Conservation (phyloP, 30 jellyfish, hydroid and myxozoan genomes). For the Chrysaora quinquecirrha region DNA sequence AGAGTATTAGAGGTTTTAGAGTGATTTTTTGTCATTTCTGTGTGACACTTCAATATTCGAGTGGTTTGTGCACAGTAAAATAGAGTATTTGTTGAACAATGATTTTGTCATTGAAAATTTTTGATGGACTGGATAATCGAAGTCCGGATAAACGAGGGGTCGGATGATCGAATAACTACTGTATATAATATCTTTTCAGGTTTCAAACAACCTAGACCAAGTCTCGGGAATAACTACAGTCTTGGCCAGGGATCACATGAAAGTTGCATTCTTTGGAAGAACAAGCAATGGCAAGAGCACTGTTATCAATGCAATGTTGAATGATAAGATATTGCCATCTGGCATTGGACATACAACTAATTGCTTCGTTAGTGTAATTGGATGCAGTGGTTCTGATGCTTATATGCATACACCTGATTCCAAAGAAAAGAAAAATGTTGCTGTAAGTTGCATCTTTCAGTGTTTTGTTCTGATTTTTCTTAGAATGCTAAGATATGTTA, state of each 20-base stretch:
- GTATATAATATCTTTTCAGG: too few relatives aligned
- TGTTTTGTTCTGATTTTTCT: too few relatives aligned
- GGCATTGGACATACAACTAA: constrained; percentile 99
- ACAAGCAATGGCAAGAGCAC: constrained; percentile 99
- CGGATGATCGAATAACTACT: too few relatives aligned
- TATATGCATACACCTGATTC: constrained; percentile 82
- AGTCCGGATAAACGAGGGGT: too few relatives aligned
- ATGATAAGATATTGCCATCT: constrained; percentile 92
- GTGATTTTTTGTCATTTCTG: too few relatives aligned
- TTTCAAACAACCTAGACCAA: constrained; percentile 68
- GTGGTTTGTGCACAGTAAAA: too few relatives aligned
- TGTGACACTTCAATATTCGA: too few relatives aligned
- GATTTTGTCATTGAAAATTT: too few relatives aligned
- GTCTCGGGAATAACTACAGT: constrained; percentile 87
- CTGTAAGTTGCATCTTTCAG: constrained; percentile 24
- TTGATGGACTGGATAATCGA: too few relatives aligned
- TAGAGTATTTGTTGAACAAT: too few relatives aligned
- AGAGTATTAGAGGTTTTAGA: too few relatives aligned
- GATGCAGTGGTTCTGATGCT: constrained; percentile 88
- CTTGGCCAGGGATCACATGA: constrained; percentile 93
- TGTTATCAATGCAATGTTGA: constrained; percentile 95
- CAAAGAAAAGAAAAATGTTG: constrained; percentile 83
- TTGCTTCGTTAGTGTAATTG: constrained; percentile 94
- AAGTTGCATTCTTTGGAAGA: constrained; percentile 98
- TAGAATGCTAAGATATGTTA: too few relatives aligned